Conservation (phyloP, 1,140 invertebrate genomes). For the Sesamia nonagrioides region DNA sequence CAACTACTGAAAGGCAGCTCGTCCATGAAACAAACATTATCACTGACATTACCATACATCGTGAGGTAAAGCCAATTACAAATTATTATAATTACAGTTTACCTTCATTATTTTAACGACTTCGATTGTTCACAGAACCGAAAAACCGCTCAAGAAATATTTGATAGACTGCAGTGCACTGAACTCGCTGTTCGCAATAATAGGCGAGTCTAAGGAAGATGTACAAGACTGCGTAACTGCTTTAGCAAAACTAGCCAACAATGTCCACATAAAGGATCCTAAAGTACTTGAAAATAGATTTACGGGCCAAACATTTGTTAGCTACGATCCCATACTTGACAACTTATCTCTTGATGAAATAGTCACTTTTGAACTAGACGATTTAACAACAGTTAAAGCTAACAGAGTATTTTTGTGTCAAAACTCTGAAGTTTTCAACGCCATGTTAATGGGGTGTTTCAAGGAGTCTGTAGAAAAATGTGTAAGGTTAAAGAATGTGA, state of each 20-base stretch:
- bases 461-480: constrained; percentile 89
- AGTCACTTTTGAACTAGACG: constrained; percentile 90
- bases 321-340: constrained; percentile 78
- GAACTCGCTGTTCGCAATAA: constrained; percentile 74
- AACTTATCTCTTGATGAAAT: constrained; percentile 77
- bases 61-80: constrained; percentile 78
- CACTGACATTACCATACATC: constrained; percentile 86
- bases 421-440: constrained; percentile 90
- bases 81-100: neutral
- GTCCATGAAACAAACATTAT: constrained; percentile 84
- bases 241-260: constrained; percentile 79
- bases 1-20: constrained; percentile 81
- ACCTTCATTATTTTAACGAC: neutral
- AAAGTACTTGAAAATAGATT: constrained; percentile 80
- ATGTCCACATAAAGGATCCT: constrained; percentile 85
- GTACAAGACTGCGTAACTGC: constrained; percentile 81
- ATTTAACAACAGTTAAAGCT: constrained; percentile 88
- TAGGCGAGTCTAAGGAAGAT: constrained; percentile 77
- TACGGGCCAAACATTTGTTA: constrained; percentile 73
- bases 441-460: constrained; percentile 90
- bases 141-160: constrained; percentile 81
- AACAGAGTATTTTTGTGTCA: constrained; percentile 89
- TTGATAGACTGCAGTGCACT: constrained; percentile 81
- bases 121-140: constrained; percentile 69
- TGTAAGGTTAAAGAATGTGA: constrained; percentile 88